Evolutionary conservation across 2,888 invertebrate genomes (phyloP).

Genomic region (Platycnemis pennipes): DNA sequence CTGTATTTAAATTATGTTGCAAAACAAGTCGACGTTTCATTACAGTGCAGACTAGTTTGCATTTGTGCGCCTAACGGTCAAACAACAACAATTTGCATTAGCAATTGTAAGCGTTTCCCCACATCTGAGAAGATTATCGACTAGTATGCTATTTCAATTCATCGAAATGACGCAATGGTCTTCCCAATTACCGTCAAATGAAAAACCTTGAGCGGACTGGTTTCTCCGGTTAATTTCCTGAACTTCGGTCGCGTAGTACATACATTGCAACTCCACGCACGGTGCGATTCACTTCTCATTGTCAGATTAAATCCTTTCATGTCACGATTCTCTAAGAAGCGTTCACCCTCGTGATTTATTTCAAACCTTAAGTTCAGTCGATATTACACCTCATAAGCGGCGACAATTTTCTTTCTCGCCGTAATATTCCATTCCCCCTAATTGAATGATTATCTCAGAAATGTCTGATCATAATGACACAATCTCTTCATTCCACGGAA

Average conservation of each 20-base stretch:
- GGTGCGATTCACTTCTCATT: neutral
- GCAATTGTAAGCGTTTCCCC: no score
- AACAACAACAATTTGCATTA: neutral
- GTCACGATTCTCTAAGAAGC: neutral
- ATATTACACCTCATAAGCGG: neutral
- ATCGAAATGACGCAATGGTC: neutral
- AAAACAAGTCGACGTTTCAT: no score
- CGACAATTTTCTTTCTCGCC: neutral
- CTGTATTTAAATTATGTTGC: no score
- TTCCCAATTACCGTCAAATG: neutral
- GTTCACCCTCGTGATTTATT: neutral
- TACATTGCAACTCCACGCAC: neutral
- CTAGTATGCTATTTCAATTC: neutral
- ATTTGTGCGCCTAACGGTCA: no score
- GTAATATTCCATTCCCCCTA: neutral
- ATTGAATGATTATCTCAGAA: neutral
- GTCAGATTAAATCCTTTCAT: neutral
- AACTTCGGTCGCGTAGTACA: neutral
- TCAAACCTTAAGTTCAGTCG: neutral
- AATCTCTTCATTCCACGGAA: neutral
- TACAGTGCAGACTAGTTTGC: no score
- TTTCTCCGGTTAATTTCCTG: neutral
- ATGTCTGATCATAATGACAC: neutral
- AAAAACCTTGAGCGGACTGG: neutral
- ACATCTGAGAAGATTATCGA: neutral